Percentiles rank a stretch among this genome's conserved stretches.
Evolutionary conservation across 2,797 vertebrate species (phyloP).

Genomic region (Enoplosus armatus): DNA sequence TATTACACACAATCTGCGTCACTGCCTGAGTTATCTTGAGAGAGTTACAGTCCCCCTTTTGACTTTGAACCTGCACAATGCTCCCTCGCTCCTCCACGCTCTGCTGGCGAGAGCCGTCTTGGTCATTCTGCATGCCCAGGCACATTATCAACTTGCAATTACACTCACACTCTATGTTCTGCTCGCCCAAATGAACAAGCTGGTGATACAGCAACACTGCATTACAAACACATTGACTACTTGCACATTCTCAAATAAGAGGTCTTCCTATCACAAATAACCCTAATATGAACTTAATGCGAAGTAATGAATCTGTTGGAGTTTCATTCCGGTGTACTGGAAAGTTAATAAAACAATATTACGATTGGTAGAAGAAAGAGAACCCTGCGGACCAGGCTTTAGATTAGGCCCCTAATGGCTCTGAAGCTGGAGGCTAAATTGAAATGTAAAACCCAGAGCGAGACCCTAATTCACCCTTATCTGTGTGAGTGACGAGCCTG

Average conservation of each 20-base stretch:
- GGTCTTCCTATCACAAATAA: slow-evolving; percentile 91
- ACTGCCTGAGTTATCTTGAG: slow-evolving; percentile 41
- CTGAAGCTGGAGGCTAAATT: slow-evolving; percentile 93
- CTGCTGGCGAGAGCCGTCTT: slow-evolving; percentile 61
- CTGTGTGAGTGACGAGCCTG: slow-evolving; percentile 84
- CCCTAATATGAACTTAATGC: slow-evolving; percentile 95
- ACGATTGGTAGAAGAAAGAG: slow-evolving; percentile 82
- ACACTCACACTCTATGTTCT: slow-evolving; percentile 65
- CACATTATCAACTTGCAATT: slow-evolving; percentile 81
- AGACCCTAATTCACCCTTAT: slow-evolving; percentile 89
- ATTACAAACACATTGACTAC: slow-evolving; percentile 78
- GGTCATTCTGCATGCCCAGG: slow-evolving; percentile 78
- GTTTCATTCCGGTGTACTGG: slow-evolving; percentile 86
- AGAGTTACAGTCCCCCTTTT: slow-evolving; percentile 62
- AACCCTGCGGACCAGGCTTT: slow-evolving; percentile 90
- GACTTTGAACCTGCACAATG: slow-evolving; percentile 77
- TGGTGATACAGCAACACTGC: slow-evolving; percentile 65
- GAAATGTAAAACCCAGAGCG: slow-evolving; percentile 91
- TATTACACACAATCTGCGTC: slow-evolving; percentile 35
- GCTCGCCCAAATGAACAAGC: slow-evolving; percentile 74
- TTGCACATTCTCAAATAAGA: slow-evolving; percentile 85
- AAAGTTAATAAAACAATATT: slow-evolving; percentile 94
- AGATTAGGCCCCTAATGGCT: slow-evolving; percentile 93
- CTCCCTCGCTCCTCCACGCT: slow-evolving; percentile 52
- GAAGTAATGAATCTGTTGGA: slow-evolving; percentile 93